Percentiles rank a stretch among this genome's conserved stretches.
Conservation (phyloP, 1,140 invertebrate genomes). For the Pissodes strobi region DNA sequence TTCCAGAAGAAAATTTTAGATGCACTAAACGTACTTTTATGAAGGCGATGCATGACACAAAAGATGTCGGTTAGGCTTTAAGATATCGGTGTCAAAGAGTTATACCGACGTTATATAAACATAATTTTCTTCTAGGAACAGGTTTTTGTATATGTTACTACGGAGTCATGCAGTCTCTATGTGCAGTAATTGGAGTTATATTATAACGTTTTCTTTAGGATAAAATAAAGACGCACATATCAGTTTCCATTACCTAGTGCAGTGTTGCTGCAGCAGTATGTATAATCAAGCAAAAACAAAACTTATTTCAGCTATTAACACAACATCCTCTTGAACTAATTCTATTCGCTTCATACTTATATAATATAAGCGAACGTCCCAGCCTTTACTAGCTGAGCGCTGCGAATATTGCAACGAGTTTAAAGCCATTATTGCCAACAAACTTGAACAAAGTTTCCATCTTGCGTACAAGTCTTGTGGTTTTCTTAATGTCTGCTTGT, state of each 20-base stretch:
- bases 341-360: constrained; percentile 1
- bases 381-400: constrained; percentile 36
- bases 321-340: not conserved
- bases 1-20: not conserved
- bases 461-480: constrained; percentile 38
- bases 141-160: not conserved
- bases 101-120: not conserved
- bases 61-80: constrained; percentile 1
- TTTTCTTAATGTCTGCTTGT: constrained; percentile 37
- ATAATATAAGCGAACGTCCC: constrained; percentile 9
- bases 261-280: too few species aligned
- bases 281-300: too few species aligned
- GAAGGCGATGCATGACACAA: not conserved
- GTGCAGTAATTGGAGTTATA: too few species aligned
- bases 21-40: not conserved
- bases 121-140: not conserved
- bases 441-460: constrained; percentile 41
- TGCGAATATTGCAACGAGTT: constrained; percentile 44
- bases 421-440: constrained; percentile 44
- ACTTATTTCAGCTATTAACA: not conserved
- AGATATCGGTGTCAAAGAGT: constrained; percentile 13
- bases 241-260: too few species aligned
- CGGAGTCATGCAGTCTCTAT: too few species aligned
- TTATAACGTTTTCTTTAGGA: too few species aligned
- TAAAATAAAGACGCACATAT: too few species aligned